Evolutionary conservation across 2,113 vertebrate species (phyloP).

Genomic region (Percina caprodes): DNA sequence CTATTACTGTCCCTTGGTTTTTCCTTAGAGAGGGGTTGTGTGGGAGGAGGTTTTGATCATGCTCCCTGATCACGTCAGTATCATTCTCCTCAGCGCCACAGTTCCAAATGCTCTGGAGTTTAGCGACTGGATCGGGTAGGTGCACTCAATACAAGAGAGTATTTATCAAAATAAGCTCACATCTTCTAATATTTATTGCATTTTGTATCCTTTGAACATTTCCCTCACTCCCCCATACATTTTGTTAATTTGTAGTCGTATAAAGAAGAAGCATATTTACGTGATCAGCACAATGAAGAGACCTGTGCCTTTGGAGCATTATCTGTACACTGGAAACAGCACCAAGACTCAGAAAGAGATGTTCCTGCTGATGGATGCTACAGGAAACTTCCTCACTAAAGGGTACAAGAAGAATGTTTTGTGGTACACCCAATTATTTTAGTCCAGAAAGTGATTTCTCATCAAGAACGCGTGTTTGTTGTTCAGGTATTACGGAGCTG

Average conservation of each 20-base stretch:
- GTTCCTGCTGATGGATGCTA: conserved; percentile 88
- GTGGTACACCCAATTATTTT: not conserved
- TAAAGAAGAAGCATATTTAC: conserved; percentile 90
- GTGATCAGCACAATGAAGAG: conserved; percentile 92
- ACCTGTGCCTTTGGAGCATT: conserved; percentile 91
- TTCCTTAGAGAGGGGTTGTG: conserved; percentile 90
- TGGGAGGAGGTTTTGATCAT: conserved; percentile 97
- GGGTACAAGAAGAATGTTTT: conserved; percentile 71
- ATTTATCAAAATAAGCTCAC: not conserved
- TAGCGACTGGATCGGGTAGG: conserved; percentile 94
- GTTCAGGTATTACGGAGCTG: conserved; percentile 88
- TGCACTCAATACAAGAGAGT: not conserved
- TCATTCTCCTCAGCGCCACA: conserved; percentile 93
- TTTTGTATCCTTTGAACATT: not conserved
- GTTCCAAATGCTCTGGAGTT: conserved; percentile 94
- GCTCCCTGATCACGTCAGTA: conserved; percentile 93
- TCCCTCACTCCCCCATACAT: not conserved
- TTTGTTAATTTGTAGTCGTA: conserved; percentile 79
- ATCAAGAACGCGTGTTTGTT: conserved; percentile 4
- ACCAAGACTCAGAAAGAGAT: conserved; percentile 92
- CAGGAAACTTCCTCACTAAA: conserved; percentile 89
- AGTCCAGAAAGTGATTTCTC: not conserved
- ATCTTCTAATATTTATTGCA: not conserved
- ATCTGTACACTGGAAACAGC: conserved; percentile 93
- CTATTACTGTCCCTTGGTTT: not conserved